Conservation (phyloP, 2,888 invertebrate genomes). For the Tiliacea citrago region DNA sequence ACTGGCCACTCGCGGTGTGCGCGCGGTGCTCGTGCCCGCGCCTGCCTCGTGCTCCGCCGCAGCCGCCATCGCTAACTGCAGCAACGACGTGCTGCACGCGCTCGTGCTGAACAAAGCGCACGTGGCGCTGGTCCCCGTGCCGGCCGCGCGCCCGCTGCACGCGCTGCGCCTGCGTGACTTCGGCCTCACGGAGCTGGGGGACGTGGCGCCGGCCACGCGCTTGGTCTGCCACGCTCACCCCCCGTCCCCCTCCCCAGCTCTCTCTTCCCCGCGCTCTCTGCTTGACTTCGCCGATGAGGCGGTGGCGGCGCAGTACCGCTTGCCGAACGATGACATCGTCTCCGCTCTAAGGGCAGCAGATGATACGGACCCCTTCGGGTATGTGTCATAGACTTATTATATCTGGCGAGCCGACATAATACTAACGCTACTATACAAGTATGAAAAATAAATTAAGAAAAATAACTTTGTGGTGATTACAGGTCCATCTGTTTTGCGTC, state of each 20-base stretch:
- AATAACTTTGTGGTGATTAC: constrained; percentile 6
- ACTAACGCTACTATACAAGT: background rate
- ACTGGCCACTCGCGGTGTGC: constrained; percentile 66
- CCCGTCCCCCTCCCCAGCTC: constrained; percentile 58
- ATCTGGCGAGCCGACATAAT: background rate
- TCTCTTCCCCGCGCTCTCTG: constrained; percentile 77
- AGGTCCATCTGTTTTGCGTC: constrained; percentile 43
- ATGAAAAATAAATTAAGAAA: too few relatives aligned
- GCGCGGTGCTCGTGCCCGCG: constrained; percentile 53
- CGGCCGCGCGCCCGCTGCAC: constrained; percentile 70
- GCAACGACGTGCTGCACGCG: constrained; percentile 50
- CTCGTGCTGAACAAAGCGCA: constrained; percentile 54
- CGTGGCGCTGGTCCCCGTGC: constrained; percentile 71
- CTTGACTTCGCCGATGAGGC: constrained; percentile 76
- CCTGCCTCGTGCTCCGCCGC: constrained; percentile 57
- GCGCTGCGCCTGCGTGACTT: constrained; percentile 75
- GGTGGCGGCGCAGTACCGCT: constrained; percentile 68
- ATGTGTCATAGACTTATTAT: background rate
- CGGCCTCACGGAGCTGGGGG: constrained; percentile 79
- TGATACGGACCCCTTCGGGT: constrained; percentile 23
- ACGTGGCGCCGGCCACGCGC: constrained; percentile 75
- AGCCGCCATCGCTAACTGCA: constrained; percentile 59
- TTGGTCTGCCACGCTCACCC: constrained; percentile 74
- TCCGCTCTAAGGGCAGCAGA: constrained; percentile 10
- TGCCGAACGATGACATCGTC: constrained; percentile 9